A percentile compares a stretch with the other conserved stretches of the same genome.
Evolutionary conservation across 2,113 vertebrate species (phyloP).

Genomic region (Eudorcas thomsonii): DNA sequence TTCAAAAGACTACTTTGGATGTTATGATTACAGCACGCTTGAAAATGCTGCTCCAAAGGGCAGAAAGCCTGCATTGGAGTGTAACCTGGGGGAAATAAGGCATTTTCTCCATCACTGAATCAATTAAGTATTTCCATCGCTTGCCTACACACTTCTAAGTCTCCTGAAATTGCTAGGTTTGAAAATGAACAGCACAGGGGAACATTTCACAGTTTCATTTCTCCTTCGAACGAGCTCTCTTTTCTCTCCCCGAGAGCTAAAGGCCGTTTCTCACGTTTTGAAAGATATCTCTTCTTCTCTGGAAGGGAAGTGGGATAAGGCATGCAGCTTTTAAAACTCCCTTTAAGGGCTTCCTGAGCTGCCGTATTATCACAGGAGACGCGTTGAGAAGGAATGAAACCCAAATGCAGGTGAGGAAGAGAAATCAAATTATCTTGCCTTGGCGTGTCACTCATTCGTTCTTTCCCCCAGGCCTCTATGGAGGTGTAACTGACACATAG

Average conservation of each 20-base stretch:
- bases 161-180: neutral
- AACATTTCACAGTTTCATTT: neutral
- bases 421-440: neutral
- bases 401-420: neutral
- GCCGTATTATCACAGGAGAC: rapidly evolving
- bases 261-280: neutral
- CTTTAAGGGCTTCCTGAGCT: neutral
- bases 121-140: neutral
- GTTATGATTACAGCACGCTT: rapidly evolving
- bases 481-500: neutral
- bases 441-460: rapidly evolving
- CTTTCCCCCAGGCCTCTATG: neutral
- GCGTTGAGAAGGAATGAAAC: rapidly evolving
- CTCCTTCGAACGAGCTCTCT: rapidly evolving
- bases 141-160: neutral
- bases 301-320: neutral
- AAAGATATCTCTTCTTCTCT: neutral
- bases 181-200: neutral
- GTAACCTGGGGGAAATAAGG: neutral
- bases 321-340: neutral
- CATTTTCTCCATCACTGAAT: neutral
- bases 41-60: rapidly evolving
- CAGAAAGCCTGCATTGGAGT: neutral
- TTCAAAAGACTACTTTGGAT: neutral
- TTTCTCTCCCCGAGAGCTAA: neutral